Conservation (phyloP, 2,113 vertebrate genomes). For the Microtus pennsylvanicus region DNA sequence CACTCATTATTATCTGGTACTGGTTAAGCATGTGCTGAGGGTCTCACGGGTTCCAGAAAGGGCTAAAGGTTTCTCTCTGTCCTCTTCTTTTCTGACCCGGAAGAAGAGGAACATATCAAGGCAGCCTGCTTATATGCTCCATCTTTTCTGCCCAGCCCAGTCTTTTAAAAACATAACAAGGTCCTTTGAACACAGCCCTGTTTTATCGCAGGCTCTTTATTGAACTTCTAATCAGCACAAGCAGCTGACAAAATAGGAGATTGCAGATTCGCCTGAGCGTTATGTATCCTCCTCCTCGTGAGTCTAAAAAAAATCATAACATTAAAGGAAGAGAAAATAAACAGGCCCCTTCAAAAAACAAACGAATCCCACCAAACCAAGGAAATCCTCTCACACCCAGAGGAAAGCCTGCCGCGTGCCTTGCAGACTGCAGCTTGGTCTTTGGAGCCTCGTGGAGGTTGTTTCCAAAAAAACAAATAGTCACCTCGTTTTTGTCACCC, state of each 20-base stretch:
- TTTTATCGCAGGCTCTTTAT: slow-evolving; percentile 81
- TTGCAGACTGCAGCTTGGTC: not conserved
- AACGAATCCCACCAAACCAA: slow-evolving; percentile 74
- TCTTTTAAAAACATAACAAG: slow-evolving; percentile 80
- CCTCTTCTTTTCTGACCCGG: slow-evolving; percentile 29
- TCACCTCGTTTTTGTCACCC: slow-evolving; percentile 56
- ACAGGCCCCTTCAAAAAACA: slow-evolving; percentile 79
- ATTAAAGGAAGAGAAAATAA: slow-evolving; percentile 84
- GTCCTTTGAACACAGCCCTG: slow-evolving; percentile 83
- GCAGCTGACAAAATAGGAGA: slow-evolving; percentile 84
- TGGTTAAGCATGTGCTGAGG: not conserved
- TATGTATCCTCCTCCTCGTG: slow-evolving; percentile 77
- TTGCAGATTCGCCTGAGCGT: slow-evolving; percentile 73
- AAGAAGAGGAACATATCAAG: slow-evolving; percentile 37
- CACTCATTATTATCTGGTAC: slow-evolving; percentile 5
- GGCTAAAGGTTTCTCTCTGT: not conserved
- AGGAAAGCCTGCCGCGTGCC: slow-evolving; percentile 75
- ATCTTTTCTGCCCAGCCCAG: slow-evolving; percentile 78
- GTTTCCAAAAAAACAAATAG: slow-evolving; percentile 81
- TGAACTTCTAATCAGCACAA: slow-evolving; percentile 83
- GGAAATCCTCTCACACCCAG: slow-evolving; percentile 75
- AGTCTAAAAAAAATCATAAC: slow-evolving; percentile 72
- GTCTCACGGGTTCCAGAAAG: not conserved
- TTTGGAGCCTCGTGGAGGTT: slow-evolving; percentile 23
- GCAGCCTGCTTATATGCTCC: slow-evolving; percentile 65